Percentiles rank a stretch among this genome's conserved stretches.
Evolutionary conservation across 2,888 invertebrate genomes (phyloP).

Genomic region (Agapostemon virescens): DNA sequence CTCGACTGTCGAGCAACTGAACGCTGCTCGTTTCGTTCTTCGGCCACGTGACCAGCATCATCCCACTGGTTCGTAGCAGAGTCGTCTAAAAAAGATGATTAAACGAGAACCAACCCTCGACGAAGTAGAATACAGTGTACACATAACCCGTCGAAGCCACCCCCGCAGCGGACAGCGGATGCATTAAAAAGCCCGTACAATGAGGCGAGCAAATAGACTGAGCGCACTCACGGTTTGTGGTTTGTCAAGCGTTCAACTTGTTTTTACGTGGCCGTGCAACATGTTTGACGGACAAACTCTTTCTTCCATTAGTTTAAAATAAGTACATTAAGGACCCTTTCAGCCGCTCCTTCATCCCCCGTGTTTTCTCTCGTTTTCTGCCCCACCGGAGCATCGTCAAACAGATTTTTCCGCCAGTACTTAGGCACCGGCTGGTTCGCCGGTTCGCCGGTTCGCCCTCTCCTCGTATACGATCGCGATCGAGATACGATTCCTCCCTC

Average conservation of each 20-base stretch:
- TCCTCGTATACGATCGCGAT: background rate
- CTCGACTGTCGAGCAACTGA: constrained; percentile 39
- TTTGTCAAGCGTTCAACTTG: constrained; percentile 66
- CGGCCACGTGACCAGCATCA: constrained; percentile 32
- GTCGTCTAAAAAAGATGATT: constrained; percentile 68
- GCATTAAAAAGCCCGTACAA: constrained; percentile 67
- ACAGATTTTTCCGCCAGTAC: constrained; percentile 34
- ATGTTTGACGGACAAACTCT: constrained; percentile 52
- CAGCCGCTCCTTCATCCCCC: constrained; percentile 7
- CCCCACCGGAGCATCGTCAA: constrained; percentile 27
- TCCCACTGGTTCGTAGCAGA: constrained; percentile 65
- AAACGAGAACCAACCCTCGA: constrained; percentile 46
- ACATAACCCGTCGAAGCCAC: constrained; percentile 50
- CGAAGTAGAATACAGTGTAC: constrained; percentile 50
- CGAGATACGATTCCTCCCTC: background rate
- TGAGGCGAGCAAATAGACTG: constrained; percentile 67
- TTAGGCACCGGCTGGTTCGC: background rate
- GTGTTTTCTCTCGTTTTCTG: constrained; percentile 30
- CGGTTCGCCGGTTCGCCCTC: background rate
- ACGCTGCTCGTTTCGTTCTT: constrained; percentile 36
- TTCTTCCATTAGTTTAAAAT: constrained; percentile 65
- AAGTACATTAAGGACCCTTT: constrained; percentile 55
- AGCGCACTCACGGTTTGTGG: constrained; percentile 54
- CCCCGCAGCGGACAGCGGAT: constrained; percentile 48
- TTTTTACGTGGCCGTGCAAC: constrained; percentile 62